These are phyloP conservation scores for Clarias batrachus DNA, from an alignment of 2,113 vertebrate species.

Conservation along the genomic window DNA sequence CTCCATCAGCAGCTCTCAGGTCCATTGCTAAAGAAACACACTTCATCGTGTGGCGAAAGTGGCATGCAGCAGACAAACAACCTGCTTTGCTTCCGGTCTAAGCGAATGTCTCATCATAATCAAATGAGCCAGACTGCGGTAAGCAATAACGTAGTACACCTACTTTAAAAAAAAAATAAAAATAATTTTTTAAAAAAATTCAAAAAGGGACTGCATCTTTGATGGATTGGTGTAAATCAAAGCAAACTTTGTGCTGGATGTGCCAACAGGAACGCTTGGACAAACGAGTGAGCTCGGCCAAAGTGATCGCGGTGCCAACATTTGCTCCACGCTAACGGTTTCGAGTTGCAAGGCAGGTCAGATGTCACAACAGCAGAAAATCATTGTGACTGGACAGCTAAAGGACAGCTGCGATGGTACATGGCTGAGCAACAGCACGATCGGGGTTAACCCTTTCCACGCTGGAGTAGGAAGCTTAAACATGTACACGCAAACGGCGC, in stretches of 20 bases:
- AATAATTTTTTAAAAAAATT: no score
- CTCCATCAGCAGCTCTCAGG: not conserved
- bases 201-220: not conserved
- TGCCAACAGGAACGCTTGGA: not conserved
- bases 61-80: not conserved
- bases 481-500: not conserved
- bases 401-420: constrained; percentile 70
- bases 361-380: constrained; percentile 78
- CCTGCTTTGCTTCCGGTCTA: not conserved
- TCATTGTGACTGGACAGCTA: constrained; percentile 73
- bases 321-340: constrained; percentile 69
- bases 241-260: not conserved
- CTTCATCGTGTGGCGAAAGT: not conserved
- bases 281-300: constrained; percentile 47
- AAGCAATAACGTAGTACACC: not conserved
- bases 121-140: not conserved
- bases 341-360: constrained; percentile 72
- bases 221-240: not conserved
- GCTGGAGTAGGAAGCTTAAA: not conserved
- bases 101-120: not conserved
- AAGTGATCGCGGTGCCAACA: constrained; percentile 66
- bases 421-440: constrained; percentile 61
- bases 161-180: not conserved
- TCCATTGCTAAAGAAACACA: not conserved
- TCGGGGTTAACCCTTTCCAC: constrained; percentile 63